Conservation (phyloP, 2,888 invertebrate genomes). For the Cheilosia variabilis region DNA sequence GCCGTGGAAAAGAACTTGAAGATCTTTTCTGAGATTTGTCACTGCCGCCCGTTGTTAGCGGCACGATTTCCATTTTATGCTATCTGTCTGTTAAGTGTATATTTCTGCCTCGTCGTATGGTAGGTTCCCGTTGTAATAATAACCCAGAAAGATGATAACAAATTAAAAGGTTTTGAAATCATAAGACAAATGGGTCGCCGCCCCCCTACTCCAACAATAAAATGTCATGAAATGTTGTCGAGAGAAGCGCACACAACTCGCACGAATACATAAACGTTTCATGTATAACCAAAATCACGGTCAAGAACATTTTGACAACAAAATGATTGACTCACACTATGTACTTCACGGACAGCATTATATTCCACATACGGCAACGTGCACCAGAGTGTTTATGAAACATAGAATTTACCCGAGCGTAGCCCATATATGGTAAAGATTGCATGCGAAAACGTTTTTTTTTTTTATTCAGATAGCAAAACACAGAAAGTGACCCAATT, state of each 20-base stretch:
- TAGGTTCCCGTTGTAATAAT: slow-evolving; percentile 56
- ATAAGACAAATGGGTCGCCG: slow-evolving; percentile 43
- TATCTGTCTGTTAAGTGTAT: slow-evolving; percentile 50
- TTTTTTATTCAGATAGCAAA: slow-evolving; percentile 33
- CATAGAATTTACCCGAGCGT: slow-evolving; percentile 27
- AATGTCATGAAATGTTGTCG: slow-evolving; percentile 20
- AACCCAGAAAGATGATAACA: slow-evolving; percentile 35
- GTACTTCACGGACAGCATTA: slow-evolving; percentile 42
- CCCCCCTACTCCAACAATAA: slow-evolving; percentile 20
- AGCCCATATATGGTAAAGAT: slow-evolving; percentile 47
- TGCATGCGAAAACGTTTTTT: slow-evolving; percentile 6
- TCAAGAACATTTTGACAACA: slow-evolving; percentile 65
- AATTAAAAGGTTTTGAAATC: slow-evolving; percentile 50
- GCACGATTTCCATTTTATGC: slow-evolving; percentile 58
- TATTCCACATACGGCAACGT: slow-evolving; percentile 61
- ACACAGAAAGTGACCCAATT: slow-evolving; percentile 52
- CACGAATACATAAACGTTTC: neutral
- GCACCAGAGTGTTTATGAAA: slow-evolving; percentile 34
- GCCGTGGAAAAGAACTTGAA: slow-evolving; percentile 42
- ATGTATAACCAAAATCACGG: slow-evolving; percentile 49
- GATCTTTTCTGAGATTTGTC: slow-evolving; percentile 57
- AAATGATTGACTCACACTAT: slow-evolving; percentile 41
- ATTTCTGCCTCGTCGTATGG: slow-evolving; percentile 46
- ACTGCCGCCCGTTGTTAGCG: slow-evolving; percentile 39
- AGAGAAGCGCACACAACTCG: neutral